These are phyloP conservation scores for Pristis pectinata DNA, from an alignment of 2,797 vertebrate genomes.

Conservation along the genomic window DNA sequence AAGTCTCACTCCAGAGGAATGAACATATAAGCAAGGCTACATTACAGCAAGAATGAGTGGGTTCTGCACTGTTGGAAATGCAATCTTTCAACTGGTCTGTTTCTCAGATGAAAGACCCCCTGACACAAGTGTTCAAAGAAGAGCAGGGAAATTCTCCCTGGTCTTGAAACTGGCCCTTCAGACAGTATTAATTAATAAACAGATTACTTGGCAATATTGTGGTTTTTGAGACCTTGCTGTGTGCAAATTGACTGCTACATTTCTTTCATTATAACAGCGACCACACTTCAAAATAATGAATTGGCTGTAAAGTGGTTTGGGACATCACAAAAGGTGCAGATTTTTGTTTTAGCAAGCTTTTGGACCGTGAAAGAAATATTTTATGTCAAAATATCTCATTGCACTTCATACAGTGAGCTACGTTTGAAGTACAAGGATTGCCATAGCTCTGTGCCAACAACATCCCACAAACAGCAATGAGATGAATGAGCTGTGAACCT, in stretches of 20 bases:
- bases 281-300: conserved; percentile 1
- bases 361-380: neutral
- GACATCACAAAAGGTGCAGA: neutral
- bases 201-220: neutral
- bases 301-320: neutral
- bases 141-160: neutral
- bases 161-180: neutral
- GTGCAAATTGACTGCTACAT: neutral
- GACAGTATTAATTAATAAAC: neutral
- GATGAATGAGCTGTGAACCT: neutral
- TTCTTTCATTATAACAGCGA: neutral
- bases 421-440: neutral
- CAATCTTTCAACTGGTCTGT: neutral
- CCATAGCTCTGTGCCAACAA: neutral
- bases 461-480: neutral
- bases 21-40: neutral
- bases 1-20: neutral
- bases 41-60: neutral
- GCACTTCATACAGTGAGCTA: neutral
- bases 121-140: neutral
- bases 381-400: neutral
- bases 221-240: neutral
- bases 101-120: too few species aligned
- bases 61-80: neutral
- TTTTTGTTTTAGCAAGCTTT: neutral